Base-by-base conservation (phyloP, 2,113 vertebrate genomes). In the Paradoxurus hermaphroditus region DNA sequence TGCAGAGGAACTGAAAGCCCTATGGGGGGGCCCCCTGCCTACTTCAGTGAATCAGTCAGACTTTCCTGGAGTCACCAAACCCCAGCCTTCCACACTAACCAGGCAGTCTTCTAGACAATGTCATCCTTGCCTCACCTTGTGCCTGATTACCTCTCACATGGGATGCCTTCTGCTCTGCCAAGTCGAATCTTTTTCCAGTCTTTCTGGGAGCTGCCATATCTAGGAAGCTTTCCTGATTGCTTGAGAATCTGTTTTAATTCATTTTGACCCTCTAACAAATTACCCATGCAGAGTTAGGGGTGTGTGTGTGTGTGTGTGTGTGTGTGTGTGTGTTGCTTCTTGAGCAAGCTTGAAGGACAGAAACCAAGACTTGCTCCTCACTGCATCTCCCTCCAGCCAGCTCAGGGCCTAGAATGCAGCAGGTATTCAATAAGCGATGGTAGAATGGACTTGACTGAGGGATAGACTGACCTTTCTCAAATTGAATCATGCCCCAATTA, bases 401-500 rank as follows among this genome's bases (percentile, higher is more conserved):
- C 1, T 63, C 14, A 15, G 36, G 36, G 72, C 73, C 68, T 83
- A 27, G 51, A 84, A 86, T 34, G 44, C 39, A 67, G 83, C 68
- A 91, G 51, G 90, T 44, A 86, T 51, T 96, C 86, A 93, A 53
- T 70, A 92, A 78, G 72, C 49, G 53, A 39, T 67, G 23, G 82
- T 23, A 94, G 92, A 91, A 77, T 91, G 31, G 53, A 72, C 85
- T 90, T 92, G 86, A 96, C 34, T 88, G 56, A 94, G 63, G 41
- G n/a, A 31, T 36, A 93, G 36, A 91, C 49, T 73, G 56, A 90
- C 63, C 83, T 68, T 91, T 96, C 89, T 73, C 68, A 86, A 83
- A 86, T 86, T 21, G 16, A 90, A 78, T 86, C 65, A 83, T 1
- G n/a, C 59, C 25, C 6, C 56, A 73, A 87, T 67, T 97, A 94